Evolutionary conservation across 2,888 invertebrate genomes (phyloP), one percentile per base, ranked within the genome.

Genomic region (Apamea monoglypha): DNA sequence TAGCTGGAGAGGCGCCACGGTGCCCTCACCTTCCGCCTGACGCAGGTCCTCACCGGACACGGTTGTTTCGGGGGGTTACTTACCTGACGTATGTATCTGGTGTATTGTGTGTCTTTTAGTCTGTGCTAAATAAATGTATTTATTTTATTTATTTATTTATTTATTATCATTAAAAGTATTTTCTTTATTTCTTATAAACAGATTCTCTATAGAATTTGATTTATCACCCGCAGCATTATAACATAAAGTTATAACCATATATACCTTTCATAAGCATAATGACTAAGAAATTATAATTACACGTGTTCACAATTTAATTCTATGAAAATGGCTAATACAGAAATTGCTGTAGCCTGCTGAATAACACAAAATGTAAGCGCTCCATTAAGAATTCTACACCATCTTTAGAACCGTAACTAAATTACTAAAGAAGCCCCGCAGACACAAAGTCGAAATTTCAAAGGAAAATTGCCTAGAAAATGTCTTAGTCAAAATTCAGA

Each of bases 381-480:
- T 78, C 36, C 74, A 82, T 82, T 85, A 74, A 69, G 70, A 78
- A 85, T 88, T 86, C 78, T 29, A 79, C 70, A 77, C 73, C 81
- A 77, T 88, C 80, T 81, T 82, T 86, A 50, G 40, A 69, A 61
- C 71, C 50, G 40, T 87, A 81, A 84, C 76, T 76, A 75, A 85
- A 78, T 85, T 80, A 88, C 74, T 78, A 77, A 85, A 78, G 76
- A 59, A 74, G 56, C 53, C 63, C 61, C 32, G 78, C 79, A 80
- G 78, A 81, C 67, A 61, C 61, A 76, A 76, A 86, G 63, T 76
- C 67, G 44, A 85, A 80, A 69, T 73, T 80, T 82, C 72, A 73
- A 82, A 77, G 72, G 67, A 76, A 86, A 88, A 77, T 75, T 87
- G 47, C 64, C 73, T 66, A 80, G 84, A 84, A 8, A 87, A 76